Percentiles rank a stretch among this genome's conserved stretches.
These are phyloP conservation scores for Lasioglossum figueresi DNA, from an alignment of 2,888 invertebrate genomes.

Conservation along the genomic window DNA sequence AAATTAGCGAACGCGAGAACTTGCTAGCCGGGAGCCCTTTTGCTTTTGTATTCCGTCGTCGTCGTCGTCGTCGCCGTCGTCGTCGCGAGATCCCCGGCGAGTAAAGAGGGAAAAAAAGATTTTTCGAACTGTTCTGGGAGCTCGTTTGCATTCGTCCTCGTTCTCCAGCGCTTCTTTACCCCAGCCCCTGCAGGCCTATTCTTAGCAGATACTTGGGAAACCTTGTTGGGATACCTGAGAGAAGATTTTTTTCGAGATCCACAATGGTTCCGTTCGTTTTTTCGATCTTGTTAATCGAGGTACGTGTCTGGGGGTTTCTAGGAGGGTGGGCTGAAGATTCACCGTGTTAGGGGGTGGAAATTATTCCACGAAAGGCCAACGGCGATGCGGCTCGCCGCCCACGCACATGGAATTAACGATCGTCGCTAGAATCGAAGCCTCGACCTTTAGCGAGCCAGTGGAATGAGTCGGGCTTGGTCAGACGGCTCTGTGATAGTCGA, in stretches of 20 bases:
- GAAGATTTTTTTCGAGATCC: not conserved
- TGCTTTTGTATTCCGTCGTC: slow-evolving; percentile 44
- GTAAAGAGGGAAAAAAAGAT: not conserved
- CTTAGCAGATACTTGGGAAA: not conserved
- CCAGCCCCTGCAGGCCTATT: not conserved
- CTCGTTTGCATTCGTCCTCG: slow-evolving; percentile 22
- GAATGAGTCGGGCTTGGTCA: slow-evolving; percentile 26
- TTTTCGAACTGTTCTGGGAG: not conserved
- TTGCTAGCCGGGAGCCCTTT: slow-evolving; percentile 35
- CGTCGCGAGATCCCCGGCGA: slow-evolving; percentile 5
- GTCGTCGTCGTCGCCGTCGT: slow-evolving; percentile 20
- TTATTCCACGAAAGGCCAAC: slow-evolving; percentile 57
- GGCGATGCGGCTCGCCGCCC: slow-evolving; percentile 28
- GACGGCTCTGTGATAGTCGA: not conserved
- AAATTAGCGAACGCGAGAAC: slow-evolving; percentile 58
- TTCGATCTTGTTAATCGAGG: slow-evolving; percentile 45
- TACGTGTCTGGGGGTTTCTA: slow-evolving; percentile 54
- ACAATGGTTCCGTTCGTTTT: not conserved
- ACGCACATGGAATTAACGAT: slow-evolving; percentile 59
- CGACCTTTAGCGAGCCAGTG: slow-evolving; percentile 47
- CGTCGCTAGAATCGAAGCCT: slow-evolving; percentile 55
- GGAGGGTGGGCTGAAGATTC: slow-evolving; percentile 58
- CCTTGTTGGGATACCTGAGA: not conserved
- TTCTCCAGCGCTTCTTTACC: not conserved
- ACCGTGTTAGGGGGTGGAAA: slow-evolving; percentile 70